Evolutionary conservation across 30 jellyfish, hydroid and myxozoan genomes (phyloP).

Genomic region (Cassiopea andromeda): DNA sequence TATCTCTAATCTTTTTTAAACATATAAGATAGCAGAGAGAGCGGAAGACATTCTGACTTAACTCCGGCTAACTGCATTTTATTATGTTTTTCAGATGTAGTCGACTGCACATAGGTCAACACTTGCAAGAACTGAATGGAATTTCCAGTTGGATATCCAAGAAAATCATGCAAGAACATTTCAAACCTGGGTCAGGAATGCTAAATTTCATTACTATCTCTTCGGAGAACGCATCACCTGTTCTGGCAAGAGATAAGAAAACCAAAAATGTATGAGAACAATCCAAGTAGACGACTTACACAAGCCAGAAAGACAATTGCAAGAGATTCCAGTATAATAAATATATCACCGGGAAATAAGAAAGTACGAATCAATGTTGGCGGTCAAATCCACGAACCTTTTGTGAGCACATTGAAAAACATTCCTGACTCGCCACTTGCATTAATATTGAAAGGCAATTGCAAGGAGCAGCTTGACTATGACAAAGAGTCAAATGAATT

Average conservation of each 20-base stretch:
- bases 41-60: neutral
- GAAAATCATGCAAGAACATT: neutral
- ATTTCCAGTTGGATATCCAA: neutral
- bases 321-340: slow-evolving; percentile 61
- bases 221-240: neutral
- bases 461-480: slow-evolving; percentile 64
- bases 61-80: neutral
- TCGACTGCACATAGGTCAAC: too few species aligned
- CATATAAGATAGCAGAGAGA: neutral
- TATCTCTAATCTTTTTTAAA: neutral
- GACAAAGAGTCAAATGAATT: slow-evolving; percentile 73
- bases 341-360: slow-evolving; percentile 6
- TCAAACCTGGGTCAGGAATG: neutral
- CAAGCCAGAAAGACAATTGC: slow-evolving; percentile 10
- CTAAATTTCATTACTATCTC: neutral
- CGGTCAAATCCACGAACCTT: slow-evolving; percentile 86
- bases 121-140: neutral
- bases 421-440: slow-evolving; percentile 97
- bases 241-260: neutral
- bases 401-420: slow-evolving; percentile 77
- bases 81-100: neutral
- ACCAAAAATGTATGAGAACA: neutral
- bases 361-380: slow-evolving; percentile 86
- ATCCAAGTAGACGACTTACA: slow-evolving; percentile 23
- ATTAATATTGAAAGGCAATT: slow-evolving; percentile 77